Evolutionary conservation across 1,140 invertebrate genomes (phyloP).

Genomic region (Cotesia typhae): DNA sequence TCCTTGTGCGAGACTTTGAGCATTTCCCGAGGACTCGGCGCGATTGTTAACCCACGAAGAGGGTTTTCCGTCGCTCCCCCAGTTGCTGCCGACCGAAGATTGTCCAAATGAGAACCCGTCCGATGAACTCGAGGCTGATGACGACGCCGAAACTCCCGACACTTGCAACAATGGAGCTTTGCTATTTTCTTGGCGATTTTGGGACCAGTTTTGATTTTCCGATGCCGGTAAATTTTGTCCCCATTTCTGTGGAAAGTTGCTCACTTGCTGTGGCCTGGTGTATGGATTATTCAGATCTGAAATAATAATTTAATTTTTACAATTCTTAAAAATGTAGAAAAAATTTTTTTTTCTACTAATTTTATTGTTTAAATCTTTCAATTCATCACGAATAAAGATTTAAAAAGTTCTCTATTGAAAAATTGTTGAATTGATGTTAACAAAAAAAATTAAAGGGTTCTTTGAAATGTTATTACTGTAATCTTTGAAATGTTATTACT

Average conservation of each 20-base stretch:
- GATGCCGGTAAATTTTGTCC: conserved; percentile 4
- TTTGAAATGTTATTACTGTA: conserved; percentile 17
- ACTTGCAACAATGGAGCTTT: conserved; percentile 30
- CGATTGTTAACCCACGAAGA: conserved; percentile 43
- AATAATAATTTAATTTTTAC: background rate
- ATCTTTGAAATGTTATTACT: conserved; percentile 22
- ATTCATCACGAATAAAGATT: too few species aligned
- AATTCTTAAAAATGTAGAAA: background rate
- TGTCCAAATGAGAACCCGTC: conserved; percentile 47
- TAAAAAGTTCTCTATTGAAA: too few species aligned
- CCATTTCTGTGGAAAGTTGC: conserved; percentile 9
- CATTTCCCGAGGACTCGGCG: conserved; percentile 43
- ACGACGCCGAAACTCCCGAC: conserved; percentile 42
- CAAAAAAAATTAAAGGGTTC: background rate
- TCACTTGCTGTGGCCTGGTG: background rate
- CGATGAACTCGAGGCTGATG: conserved; percentile 41
- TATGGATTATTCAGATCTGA: conserved; percentile 2
- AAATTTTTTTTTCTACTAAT: background rate
- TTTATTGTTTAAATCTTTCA: too few species aligned
- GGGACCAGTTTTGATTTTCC: conserved; percentile 18
- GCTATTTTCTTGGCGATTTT: background rate
- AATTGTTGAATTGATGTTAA: background rate
- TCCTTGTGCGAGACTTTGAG: conserved; percentile 46
- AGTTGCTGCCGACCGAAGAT: conserved; percentile 44
- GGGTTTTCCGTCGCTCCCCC: conserved; percentile 38